Conservation (phyloP, 2,113 vertebrate species). For the Rhinichthys klamathensis region DNA sequence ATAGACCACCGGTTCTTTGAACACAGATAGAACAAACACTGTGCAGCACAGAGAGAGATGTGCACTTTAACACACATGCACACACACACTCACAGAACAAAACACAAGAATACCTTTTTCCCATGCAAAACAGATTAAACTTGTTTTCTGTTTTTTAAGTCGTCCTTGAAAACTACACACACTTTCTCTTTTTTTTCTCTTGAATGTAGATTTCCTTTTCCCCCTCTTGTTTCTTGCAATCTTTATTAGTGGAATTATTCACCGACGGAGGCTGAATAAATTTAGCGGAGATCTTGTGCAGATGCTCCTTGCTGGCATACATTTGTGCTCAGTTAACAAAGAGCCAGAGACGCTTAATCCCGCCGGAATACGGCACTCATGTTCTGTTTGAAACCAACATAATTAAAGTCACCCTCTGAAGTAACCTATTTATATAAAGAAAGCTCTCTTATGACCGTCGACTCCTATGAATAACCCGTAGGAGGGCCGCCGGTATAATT, state of each 20-base stretch:
- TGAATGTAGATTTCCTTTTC: conserved; percentile 55
- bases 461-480: conserved; percentile 64
- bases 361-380: conserved; percentile 78
- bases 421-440: conserved; percentile 79
- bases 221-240: conserved; percentile 47
- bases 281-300: conserved; percentile 70
- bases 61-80: conserved; percentile 2
- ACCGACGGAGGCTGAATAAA: conserved; percentile 74
- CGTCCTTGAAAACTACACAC: conserved; percentile 57
- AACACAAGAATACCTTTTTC: conserved; percentile 6
- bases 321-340: conserved; percentile 70
- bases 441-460: conserved; percentile 70
- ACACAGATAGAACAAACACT: background rate
- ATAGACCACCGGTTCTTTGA: conserved; percentile 25
- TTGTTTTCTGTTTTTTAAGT: conserved; percentile 22
- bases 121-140: conserved; percentile 39
- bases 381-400: conserved; percentile 81
- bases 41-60: background rate
- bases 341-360: conserved; percentile 75
- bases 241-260: conserved; percentile 77
- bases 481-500: conserved; percentile 72
- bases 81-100: conserved; percentile 15
- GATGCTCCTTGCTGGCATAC: conserved; percentile 64
- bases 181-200: conserved; percentile 46
- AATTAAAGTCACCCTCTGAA: conserved; percentile 82